Base-by-base conservation (phyloP, 2,888 invertebrate genomes). In the Prosopocoilus inquinatus region DNA sequence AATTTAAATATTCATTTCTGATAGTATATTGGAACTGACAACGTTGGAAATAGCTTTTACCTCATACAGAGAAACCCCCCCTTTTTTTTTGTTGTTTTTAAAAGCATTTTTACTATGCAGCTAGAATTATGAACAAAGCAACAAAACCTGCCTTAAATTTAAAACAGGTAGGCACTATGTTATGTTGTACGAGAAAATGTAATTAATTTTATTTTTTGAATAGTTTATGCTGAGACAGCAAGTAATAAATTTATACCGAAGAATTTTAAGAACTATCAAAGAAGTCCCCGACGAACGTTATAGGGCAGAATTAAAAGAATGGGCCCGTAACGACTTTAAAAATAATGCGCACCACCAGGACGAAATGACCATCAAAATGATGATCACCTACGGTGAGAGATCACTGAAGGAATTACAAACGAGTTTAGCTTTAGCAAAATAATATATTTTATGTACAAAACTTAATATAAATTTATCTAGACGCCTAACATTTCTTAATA, bases 181-280 rank as follows among this genome's bases (percentile, higher is more conserved):
- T 9, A 28, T 16, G 32, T 28, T 44, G 32, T 2, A 43, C 16
- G 16, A 15, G 3, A 28, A 28, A 28, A 28, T 9, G 33, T 44
- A 51, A 50, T 38, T 20, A 16, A 15, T 9, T 7, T 48, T n/a
- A n/a, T 39, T 44, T 28, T 35, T 50, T 55, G 83, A 82, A 20
- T 75, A 93, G 92, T 93, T 93, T 74, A 82, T 93, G 74, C 74
- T 90, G 32, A 84, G 90, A 9, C 87, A 88, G 77, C 87, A 92
- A 77, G 91, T 91, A 0, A 72, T 91, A 13, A 87, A 85, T 66
- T 75, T 92, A 0, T 93, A 92, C 68, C 80, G 89, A 61, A 83
- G 86, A 59, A 87, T 92, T 57, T 82, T 91, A 64, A 82, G 86
- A 48, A 81, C 87, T 5, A 81, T 90, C 47, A 82, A 80, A 52